Evolutionary conservation across 2,888 invertebrate genomes (phyloP), one percentile per base, ranked within the genome.

Genomic region (Trissoscelio sp.): DNA sequence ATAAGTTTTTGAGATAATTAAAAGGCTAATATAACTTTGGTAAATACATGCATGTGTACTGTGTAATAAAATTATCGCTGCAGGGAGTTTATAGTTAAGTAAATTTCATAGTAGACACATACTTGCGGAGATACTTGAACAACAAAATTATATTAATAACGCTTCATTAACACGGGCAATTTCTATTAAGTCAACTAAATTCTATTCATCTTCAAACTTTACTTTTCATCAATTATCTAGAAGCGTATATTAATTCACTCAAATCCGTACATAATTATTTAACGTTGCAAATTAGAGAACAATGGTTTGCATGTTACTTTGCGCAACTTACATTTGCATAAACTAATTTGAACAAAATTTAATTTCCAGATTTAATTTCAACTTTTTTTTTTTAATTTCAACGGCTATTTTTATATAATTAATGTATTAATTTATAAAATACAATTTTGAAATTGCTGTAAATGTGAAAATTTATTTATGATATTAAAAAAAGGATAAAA

Each of bases 111-210:
- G 55, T 46, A 24, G 28, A 58, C 18, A 51, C 12, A 48, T 75
- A 66, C 46, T 53, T 44, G 55, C 16, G 24, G 12, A 64, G 53
- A 67, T 42, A 64, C 66, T 58, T 51, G 37, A 48, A 55, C 66
- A 48, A 66, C 57, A 75, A 66, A 58, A 75, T 66, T 58, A 18
- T 58, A 58, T 75, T 58, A 66, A 51, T 66, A 67, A 75, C 42
- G 37, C 57, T 67, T 75, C 66, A 75, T 67, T 75, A 66, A 66
- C 66, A 28, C 51, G 0, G n/a, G 37, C 39, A 58, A 58, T 58
- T 60, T 70, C 60, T 5, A 9, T 22, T 48, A 37, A 34, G 37
- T 55, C 14, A 66, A 66, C 39, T 66, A 20, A 6, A 66, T 53
- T 53, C 24, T 16, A 34, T 48, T 9, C 3, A 44, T 48, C 34